Conservation (phyloP, 2,888 invertebrate genomes). For the Dinocampus coccinellae region DNA sequence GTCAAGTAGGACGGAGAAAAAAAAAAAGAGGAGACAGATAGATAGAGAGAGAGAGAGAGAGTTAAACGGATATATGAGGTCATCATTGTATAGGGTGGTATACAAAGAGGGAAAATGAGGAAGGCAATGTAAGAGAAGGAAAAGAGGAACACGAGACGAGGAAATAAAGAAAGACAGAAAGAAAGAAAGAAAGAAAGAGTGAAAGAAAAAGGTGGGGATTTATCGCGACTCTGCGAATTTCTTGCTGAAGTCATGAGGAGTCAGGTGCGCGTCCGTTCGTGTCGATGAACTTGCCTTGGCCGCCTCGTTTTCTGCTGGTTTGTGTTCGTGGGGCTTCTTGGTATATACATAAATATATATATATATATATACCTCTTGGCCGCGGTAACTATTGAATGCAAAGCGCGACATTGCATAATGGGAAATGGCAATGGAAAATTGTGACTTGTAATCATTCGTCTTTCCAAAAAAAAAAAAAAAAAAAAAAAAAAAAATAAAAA, state of each 20-base stretch:
- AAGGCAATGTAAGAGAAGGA: neutral
- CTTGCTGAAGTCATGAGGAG: slow-evolving; percentile 48
- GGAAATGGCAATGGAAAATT: slow-evolving; percentile 35
- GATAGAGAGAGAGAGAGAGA: slow-evolving; percentile 6
- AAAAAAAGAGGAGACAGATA: no score
- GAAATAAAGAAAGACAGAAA: neutral
- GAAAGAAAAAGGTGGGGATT: slow-evolving; percentile 29
- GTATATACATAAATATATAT: slow-evolving; percentile 42
- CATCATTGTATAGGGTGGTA: neutral
- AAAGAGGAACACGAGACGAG: neutral
- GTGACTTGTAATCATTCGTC: slow-evolving; percentile 19
- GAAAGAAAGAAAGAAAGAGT: neutral
- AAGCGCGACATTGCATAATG: slow-evolving; percentile 56
- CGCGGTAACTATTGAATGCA: slow-evolving; percentile 49
- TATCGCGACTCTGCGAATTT: slow-evolving; percentile 51
- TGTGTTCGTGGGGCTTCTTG: slow-evolving; percentile 42
- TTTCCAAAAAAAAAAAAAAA: neutral
- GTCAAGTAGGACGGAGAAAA: slow-evolving; percentile 35
- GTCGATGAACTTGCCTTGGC: slow-evolving; percentile 56
- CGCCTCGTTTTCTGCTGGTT: slow-evolving; percentile 20
- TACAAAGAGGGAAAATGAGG: no score
- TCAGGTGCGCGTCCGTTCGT: slow-evolving; percentile 38
- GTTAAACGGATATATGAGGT: neutral
- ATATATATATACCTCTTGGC: slow-evolving; percentile 1
- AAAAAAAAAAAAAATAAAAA: neutral